Evolutionary conservation across 2,888 invertebrate genomes (phyloP).

Genomic region (Pseudococcus jackbeardsleyi): DNA sequence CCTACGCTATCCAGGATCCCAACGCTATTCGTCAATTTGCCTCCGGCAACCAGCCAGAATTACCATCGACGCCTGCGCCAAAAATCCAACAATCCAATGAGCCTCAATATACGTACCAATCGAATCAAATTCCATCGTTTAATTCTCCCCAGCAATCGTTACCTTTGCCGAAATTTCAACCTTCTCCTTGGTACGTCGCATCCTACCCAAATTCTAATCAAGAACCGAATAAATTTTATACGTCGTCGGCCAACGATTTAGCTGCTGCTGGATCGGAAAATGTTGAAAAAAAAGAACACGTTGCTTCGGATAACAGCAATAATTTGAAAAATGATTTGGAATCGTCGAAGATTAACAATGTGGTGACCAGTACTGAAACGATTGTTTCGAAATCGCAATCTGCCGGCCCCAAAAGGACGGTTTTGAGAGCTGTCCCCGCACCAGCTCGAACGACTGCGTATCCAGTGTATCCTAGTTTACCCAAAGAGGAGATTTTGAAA

Average conservation of each 20-base stretch:
- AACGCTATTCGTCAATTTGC: not conserved
- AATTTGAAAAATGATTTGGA: not conserved
- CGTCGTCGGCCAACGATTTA: not conserved
- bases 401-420: not conserved
- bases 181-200: not conserved
- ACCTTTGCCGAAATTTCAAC: not conserved
- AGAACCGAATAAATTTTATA: not conserved
- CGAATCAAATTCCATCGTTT: not conserved
- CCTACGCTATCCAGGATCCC: not conserved
- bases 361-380: not conserved
- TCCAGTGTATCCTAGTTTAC: slow-evolving; percentile 30
- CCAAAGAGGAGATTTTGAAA: slow-evolving; percentile 15
- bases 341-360: not conserved
- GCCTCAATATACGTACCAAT: not conserved
- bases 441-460: not conserved
- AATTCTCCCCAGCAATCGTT: not conserved
- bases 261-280: slow-evolving; percentile 27
- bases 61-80: not conserved
- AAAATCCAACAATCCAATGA: not conserved
- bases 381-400: not conserved
- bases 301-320: not conserved
- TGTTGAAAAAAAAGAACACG: slow-evolving; percentile 27
- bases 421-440: not conserved
- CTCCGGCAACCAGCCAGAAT: not conserved
- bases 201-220: not conserved